Conservation (phyloP, 2,113 vertebrate species). For the Laticauda colubrina region DNA sequence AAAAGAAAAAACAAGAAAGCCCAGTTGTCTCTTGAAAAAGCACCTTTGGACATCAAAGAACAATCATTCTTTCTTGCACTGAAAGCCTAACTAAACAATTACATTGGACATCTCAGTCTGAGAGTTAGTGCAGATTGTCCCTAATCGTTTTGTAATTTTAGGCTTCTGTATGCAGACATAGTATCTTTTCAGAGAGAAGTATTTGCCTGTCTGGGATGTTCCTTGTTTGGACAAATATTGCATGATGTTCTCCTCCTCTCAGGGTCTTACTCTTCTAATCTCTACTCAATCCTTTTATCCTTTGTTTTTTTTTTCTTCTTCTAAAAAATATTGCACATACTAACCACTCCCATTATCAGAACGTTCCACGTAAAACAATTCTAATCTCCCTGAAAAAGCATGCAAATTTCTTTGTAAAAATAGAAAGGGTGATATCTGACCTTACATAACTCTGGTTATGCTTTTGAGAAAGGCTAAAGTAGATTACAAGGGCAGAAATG, state of each 20-base stretch:
- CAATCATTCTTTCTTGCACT: neutral
- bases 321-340: neutral
- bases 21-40: no score
- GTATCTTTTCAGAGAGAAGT: neutral
- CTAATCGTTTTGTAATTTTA: neutral
- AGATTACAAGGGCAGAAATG: neutral
- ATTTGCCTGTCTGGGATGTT: neutral
- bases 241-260: neutral
- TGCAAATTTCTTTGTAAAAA: neutral
- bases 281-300: neutral
- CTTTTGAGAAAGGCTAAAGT: neutral
- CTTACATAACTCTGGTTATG: neutral
- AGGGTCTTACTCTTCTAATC: neutral
- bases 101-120: neutral
- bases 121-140: neutral
- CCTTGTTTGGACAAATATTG: neutral
- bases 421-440: neutral
- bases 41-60: no score
- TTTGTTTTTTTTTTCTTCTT: neutral
- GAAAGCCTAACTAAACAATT: neutral
- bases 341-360: neutral
- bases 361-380: neutral
- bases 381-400: neutral
- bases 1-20: no score
- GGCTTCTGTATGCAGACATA: neutral